These are phyloP conservation scores for Serrognathus titanus DNA, from an alignment of 2,888 invertebrate species.

Conservation along the genomic window DNA sequence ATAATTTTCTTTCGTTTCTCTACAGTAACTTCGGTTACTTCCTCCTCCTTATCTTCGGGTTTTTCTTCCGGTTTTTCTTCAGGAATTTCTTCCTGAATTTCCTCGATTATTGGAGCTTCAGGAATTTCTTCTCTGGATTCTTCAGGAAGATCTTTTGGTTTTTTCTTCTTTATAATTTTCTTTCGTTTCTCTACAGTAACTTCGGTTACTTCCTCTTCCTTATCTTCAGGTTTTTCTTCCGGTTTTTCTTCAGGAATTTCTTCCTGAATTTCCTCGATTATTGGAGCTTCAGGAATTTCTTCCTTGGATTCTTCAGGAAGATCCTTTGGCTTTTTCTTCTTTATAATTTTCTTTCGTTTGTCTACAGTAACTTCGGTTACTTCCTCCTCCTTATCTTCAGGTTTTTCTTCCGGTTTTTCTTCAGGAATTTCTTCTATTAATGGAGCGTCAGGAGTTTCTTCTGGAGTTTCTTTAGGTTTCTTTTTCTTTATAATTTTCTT, in stretches of 20 bases:
- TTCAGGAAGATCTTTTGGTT: not conserved
- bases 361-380: conserved; percentile 28
- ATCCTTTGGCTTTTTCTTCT: conserved; percentile 11
- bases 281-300: conserved; percentile 4
- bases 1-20: conserved; percentile 7
- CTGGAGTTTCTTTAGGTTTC: conserved; percentile 9
- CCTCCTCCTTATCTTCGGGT: conserved; percentile 18
- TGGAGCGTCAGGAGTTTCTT: conserved; percentile 5
- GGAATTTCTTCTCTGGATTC: too few relatives aligned
- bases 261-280: conserved; percentile 3
- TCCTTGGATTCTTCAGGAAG: not conserved
- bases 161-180: conserved; percentile 21
- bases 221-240: not conserved
- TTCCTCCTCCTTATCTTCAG: conserved; percentile 11
- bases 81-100: too few relatives aligned
- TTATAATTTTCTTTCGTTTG: conserved; percentile 9
- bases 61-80: conserved; percentile 12
- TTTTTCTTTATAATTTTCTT: conserved; percentile 6
- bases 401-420: conserved; percentile 9
- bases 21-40: conserved; percentile 1
- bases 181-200: not conserved
- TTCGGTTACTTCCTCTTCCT: too few relatives aligned
- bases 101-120: too few relatives aligned
- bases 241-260: conserved; percentile 22
- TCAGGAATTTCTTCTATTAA: conserved; percentile 22